Conservation (phyloP, 2,888 invertebrate genomes). For the Timema podura region DNA sequence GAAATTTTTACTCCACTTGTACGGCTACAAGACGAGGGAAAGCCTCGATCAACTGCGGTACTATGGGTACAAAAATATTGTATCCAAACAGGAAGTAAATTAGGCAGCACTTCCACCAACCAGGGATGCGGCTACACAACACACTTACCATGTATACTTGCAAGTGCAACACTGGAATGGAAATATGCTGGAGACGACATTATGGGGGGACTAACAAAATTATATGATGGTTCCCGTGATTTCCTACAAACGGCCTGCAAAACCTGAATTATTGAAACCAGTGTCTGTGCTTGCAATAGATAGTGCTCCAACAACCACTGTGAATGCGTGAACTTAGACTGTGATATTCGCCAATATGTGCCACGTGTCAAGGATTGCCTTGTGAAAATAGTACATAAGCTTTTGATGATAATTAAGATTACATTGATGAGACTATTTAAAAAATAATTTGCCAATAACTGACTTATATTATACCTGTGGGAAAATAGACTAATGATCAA, state of each 20-base stretch:
- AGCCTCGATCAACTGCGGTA: background rate
- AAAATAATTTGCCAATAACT: too few species aligned
- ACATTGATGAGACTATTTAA: too few species aligned
- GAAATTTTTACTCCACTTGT: background rate
- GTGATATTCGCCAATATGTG: background rate
- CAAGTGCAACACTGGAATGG: constrained; percentile 2
- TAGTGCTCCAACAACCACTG: background rate
- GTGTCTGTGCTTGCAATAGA: background rate
- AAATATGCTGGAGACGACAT: background rate
- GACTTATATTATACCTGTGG: too few species aligned
- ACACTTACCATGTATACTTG: background rate
- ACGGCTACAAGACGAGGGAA: background rate
- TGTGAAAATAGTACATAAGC: background rate
- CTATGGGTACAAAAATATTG: background rate
- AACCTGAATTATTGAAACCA: constrained; percentile 7
- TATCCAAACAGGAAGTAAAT: constrained; percentile 6
- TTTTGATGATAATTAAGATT: background rate
- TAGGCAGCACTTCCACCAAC: background rate
- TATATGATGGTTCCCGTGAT: background rate
- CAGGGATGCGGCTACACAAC: background rate
- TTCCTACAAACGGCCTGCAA: background rate
- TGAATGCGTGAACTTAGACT: background rate
- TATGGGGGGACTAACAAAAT: background rate
- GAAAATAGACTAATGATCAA: too few species aligned
- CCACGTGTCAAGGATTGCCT: background rate